Conservation (phyloP, 2,113 vertebrate genomes). For the Cisticola juncidis region DNA sequence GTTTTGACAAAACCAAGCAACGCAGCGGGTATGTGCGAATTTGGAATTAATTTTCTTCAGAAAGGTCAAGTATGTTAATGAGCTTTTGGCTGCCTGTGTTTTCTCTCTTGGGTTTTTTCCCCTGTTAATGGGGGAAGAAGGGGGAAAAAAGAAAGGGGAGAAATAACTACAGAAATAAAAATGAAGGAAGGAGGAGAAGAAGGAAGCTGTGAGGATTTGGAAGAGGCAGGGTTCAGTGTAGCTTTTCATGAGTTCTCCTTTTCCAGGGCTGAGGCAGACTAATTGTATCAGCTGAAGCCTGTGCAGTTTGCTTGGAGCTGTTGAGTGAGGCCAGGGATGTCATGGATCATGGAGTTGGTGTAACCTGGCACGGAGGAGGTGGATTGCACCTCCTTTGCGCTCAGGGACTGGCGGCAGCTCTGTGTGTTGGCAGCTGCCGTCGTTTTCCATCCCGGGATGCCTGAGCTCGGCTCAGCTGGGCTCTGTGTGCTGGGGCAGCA, state of each 20-base stretch:
- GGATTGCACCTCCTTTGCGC: constrained; percentile 30
- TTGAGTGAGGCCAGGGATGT: constrained; percentile 27
- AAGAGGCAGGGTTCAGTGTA: neutral
- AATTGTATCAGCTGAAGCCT: constrained; percentile 14
- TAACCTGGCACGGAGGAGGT: constrained; percentile 47
- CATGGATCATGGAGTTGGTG: neutral
- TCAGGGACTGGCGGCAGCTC: neutral
- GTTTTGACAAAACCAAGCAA: constrained; percentile 78
- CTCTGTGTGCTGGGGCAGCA: neutral
- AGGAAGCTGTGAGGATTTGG: neutral
- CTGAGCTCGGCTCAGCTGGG: neutral
- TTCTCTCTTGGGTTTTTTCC: neutral
- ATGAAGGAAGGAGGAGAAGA: neutral
- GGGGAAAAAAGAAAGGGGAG: neutral
- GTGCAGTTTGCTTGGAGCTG: constrained; percentile 37
- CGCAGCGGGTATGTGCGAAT: constrained; percentile 76
- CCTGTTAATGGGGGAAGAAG: neutral
- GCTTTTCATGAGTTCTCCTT: neutral
- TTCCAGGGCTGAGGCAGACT: neutral
- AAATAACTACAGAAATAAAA: neutral
- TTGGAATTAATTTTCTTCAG: constrained; percentile 79
- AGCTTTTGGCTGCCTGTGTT: constrained; percentile 58
- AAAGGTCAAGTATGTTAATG: constrained; percentile 80
- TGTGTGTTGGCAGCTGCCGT: constrained; percentile 14
- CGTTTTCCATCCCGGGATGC: neutral